Base-by-base conservation (phyloP, 64 coral and sea anemone genomes). In the Trachythela sp. region DNA sequence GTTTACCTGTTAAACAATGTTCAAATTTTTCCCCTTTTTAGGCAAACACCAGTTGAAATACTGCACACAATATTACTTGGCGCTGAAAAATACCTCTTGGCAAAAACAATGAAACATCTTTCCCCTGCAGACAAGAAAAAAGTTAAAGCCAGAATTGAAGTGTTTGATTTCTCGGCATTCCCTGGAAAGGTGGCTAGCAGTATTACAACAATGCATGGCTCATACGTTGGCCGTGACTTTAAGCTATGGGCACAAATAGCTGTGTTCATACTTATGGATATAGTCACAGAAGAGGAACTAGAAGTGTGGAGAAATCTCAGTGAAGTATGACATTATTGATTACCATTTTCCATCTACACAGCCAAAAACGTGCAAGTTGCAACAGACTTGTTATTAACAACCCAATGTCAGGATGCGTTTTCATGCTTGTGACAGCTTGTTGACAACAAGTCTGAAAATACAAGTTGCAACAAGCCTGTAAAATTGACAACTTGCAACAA, bases 231-330 rank as follows among this genome's bases (percentile, higher is more conserved):
- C 30, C 18, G 59, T 31, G 59, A 68, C 30, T 68, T 68, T 68
- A 68, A 68, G 30, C 30, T 68, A 68, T 68, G 59, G 59, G 59
- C 59, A 68, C 59, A 68, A 68, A 31, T 68, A n/a, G 59, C 6
- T 68, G 59, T 68, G 20, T 68, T 68, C 59, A 68, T 68, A n/a
- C 30, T 68, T 22, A 68, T 22, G 30, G 59, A 68, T 68, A 31
- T 68, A n/a, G 59, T 68, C 59, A 31, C 59, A 68, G 59, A 68
- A n/a, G 59, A 68, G 6, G 59, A 68, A 68, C 18, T 68, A 31
- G 59, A 68, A 68, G 59, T 68, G 20, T 68, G 59, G 59, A 68
- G 59, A n/a, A 68, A 31, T 68, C 59, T 68, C 59, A 68, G 59
- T 68, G 59, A 68, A 22, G 59, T 68, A 68, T 45, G 42, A 45